These are phyloP conservation scores for Petrophora chlorosata DNA, from an alignment of 2,888 invertebrate species.

Conservation along the genomic window DNA sequence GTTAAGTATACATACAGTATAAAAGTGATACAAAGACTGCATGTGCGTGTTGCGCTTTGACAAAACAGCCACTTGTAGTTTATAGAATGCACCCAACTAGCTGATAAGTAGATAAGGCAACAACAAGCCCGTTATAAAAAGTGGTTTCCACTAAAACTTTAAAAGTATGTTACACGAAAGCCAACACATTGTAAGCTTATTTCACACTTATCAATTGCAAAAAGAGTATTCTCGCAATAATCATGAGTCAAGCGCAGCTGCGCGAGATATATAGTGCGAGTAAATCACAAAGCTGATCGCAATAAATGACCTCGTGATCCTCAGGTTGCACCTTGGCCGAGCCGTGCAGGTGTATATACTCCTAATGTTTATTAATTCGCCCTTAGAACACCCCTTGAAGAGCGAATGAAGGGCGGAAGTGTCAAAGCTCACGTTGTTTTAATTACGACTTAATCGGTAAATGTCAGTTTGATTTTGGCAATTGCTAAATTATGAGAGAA, in stretches of 20 bases:
- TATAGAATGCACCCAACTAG: too few relatives aligned
- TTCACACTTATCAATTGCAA: slow-evolving; percentile 29
- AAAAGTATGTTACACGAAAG: slow-evolving; percentile 4
- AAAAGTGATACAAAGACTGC: too few relatives aligned
- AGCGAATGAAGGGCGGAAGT: slow-evolving; percentile 11
- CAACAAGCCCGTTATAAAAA: background rate
- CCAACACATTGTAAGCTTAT: slow-evolving; percentile 28
- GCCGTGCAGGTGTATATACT: slow-evolving; percentile 23
- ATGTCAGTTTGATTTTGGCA: too few relatives aligned
- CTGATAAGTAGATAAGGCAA: too few relatives aligned
- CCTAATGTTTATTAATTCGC: slow-evolving; percentile 40
- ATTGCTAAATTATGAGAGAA: too few relatives aligned
- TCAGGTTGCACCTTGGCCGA: slow-evolving; percentile 33
- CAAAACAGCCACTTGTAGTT: too few relatives aligned
- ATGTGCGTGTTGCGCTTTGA: too few relatives aligned
- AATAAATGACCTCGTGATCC: slow-evolving; percentile 67
- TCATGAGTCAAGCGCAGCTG: slow-evolving; percentile 77
- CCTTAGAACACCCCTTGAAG: slow-evolving; percentile 38
- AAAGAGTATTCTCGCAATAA: slow-evolving; percentile 44
- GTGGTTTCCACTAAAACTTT: background rate
- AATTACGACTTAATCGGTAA: background rate
- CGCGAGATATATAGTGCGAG: slow-evolving; percentile 58
- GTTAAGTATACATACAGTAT: too few relatives aligned
- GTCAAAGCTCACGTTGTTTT: slow-evolving; percentile 3
- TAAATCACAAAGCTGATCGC: slow-evolving; percentile 71